Evolutionary conservation across 2,888 invertebrate genomes (phyloP).

Genomic region (Andrena chrysosceles): DNA sequence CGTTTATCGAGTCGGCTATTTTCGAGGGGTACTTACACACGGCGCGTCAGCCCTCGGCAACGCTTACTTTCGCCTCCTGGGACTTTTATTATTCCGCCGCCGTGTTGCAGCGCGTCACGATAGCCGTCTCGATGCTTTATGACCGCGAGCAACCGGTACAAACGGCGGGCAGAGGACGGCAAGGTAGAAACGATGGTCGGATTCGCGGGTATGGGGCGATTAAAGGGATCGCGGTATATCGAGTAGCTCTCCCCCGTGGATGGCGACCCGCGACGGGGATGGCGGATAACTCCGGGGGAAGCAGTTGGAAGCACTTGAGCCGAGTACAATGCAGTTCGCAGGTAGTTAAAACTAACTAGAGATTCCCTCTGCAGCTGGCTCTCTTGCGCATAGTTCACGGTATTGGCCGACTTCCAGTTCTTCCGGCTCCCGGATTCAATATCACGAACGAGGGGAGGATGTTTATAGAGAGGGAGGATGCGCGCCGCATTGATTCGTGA

Average conservation of each 20-base stretch:
- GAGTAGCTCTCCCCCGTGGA: neutral
- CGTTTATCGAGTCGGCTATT: conserved; percentile 49
- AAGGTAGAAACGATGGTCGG: conserved; percentile 35
- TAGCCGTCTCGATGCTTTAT: conserved; percentile 34
- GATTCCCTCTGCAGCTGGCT: conserved; percentile 33
- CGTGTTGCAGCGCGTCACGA: conserved; percentile 14
- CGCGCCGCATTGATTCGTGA: conserved; percentile 18
- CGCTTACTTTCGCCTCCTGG: conserved; percentile 28
- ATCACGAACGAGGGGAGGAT: conserved; percentile 16
- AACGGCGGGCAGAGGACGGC: neutral
- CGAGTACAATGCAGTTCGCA: conserved; percentile 48
- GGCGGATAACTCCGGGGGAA: conserved; percentile 25
- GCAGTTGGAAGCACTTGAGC: conserved; percentile 45
- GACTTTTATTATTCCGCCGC: conserved; percentile 39
- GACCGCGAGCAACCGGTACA: conserved; percentile 8
- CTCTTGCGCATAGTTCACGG: conserved; percentile 45
- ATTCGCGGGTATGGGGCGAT: conserved; percentile 32
- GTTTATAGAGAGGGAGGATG: conserved; percentile 12
- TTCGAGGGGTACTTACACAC: conserved; percentile 26
- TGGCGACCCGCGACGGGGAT: neutral
- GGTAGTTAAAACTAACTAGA: conserved; percentile 58
- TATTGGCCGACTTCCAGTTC: conserved; percentile 58
- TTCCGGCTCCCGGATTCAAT: conserved; percentile 49
- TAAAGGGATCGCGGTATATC: conserved; percentile 38
- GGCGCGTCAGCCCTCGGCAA: conserved; percentile 16